phyloP scores from a whole-genome alignment of 2,797 vertebrate species.

The Peromyscus attwateri region DNA sequence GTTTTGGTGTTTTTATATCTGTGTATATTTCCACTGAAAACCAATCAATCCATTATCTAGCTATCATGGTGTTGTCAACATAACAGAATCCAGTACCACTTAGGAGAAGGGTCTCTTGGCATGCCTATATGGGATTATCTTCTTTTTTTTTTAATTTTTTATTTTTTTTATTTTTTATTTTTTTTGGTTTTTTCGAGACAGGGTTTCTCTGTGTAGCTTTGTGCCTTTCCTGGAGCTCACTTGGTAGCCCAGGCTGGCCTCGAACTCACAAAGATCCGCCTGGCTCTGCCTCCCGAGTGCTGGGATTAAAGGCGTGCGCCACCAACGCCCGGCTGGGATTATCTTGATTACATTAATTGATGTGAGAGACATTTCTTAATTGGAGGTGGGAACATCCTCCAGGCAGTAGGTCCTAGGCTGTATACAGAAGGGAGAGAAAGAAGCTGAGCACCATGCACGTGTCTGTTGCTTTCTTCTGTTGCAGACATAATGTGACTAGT shows the following conservation, averaged over 20 bases:
- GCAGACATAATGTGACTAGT: neutral
- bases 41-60: neutral
- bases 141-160: too few relatives aligned
- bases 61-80: neutral
- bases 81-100: neutral
- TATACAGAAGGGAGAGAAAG: neutral
- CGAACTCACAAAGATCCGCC: too few relatives aligned
- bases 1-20: conserved; percentile 1
- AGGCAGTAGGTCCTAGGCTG: neutral
- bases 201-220: too few relatives aligned
- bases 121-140: neutral
- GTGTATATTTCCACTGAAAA: neutral
- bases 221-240: too few relatives aligned
- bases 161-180: too few relatives aligned
- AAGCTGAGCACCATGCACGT: neutral
- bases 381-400: neutral
- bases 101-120: neutral
- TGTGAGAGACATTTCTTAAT: neutral
- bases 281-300: too few relatives aligned
- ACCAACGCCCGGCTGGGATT: too few relatives aligned
- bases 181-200: too few relatives aligned
- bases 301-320: too few relatives aligned
- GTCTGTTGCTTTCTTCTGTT: neutral
- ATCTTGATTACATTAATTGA: neutral
- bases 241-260: too few relatives aligned